These are phyloP conservation scores for Turdus rufiventris DNA, from an alignment of 2,113 vertebrate species.

Conservation along the genomic window DNA sequence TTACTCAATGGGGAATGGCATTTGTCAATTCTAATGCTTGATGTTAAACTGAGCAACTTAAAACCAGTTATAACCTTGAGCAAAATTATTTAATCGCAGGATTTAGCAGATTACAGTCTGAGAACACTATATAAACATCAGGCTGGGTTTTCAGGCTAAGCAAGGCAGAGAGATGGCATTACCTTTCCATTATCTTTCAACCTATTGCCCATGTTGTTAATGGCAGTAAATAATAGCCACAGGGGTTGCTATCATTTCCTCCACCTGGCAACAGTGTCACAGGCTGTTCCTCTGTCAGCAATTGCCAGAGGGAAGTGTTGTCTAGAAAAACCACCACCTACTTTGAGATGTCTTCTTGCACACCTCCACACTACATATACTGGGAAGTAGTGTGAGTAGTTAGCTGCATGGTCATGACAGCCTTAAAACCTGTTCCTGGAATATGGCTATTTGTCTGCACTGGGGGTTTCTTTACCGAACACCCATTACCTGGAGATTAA, in stretches of 20 bases:
- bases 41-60: neutral
- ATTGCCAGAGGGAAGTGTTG: neutral
- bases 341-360: neutral
- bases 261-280: neutral
- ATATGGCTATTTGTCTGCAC: neutral
- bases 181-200: slow-evolving; percentile 9
- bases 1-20: neutral
- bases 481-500: neutral
- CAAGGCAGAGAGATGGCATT: neutral
- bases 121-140: slow-evolving; percentile 12
- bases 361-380: neutral
- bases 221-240: neutral
- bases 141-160: slow-evolving; percentile 19
- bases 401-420: neutral
- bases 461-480: neutral
- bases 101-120: slow-evolving; percentile 43
- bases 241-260: neutral
- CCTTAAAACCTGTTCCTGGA: neutral
- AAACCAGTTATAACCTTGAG: slow-evolving; percentile 48
- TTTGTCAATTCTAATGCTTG: neutral
- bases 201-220: neutral
- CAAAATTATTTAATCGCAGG: slow-evolving; percentile 7
- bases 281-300: neutral
- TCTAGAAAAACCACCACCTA: neutral
- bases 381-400: neutral